Evolutionary conservation across 2,888 invertebrate species (phyloP), one percentile per base, ranked within the genome.

Genomic region (Hypselothyrea guttata): DNA sequence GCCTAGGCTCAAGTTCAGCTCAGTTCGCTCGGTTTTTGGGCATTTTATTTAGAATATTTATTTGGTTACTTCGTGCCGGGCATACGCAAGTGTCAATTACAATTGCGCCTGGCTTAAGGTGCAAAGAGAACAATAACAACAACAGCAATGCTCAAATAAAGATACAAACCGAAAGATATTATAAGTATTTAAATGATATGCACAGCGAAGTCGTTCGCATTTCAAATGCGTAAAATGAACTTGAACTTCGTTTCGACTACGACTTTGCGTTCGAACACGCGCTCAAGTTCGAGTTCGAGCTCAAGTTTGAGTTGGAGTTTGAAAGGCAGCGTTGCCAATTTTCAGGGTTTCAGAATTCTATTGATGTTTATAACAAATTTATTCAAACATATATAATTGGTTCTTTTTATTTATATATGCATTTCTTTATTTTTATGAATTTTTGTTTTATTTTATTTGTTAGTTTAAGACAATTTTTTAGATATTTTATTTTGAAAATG

Each of bases 221-320:
- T 75, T 59, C 54, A 84, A 84, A 72, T 78, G 67, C 78, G 70
- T 74, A 63, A 69, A 72, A 45, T 78, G 81, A 85, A 84, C 86
- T 85, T 85, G 85, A 85, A 84, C 84, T 85, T 85, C 73, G 72
- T 16, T 37, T n/a, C n/a, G 16, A 31, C 31, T 15, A 35, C 7
- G 1, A 8, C 35, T 16, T 3, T 5, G 3, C 12, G 7, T 34
- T 7, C 12, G 12, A 34, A 15, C 13, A 33, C 11, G 33, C 11
- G 1, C 5, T 15, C 37, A n/a, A 37, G 9, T 9, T 16, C 5
- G 2, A 37, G 37, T n/a, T 16, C 12, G 9, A 8, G 12, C 27
- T 41, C 40, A 41, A 27, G n/a, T n/a, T 16, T 18, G 16, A 38
- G 22, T 22, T n/a, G n/a, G n/a, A n/a, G n/a, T n/a, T n/a, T n/a